These are phyloP conservation scores for Erebia ligea DNA, from an alignment of 2,888 invertebrate species.

Conservation along the genomic window DNA sequence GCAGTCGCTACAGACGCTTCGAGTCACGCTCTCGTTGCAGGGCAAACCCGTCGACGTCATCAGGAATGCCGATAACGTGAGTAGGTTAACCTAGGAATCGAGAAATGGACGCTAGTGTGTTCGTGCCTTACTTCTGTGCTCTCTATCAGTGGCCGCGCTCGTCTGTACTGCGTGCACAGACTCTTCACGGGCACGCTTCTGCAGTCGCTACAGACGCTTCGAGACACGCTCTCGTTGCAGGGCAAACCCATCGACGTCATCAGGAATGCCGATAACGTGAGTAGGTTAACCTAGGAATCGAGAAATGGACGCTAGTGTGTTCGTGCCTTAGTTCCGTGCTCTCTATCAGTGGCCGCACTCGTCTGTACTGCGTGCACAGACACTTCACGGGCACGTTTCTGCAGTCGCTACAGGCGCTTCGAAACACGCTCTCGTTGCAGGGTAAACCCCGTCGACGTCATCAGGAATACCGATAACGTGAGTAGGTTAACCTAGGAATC, in stretches of 20 bases:
- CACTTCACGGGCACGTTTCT: conserved; percentile 53
- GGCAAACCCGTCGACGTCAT: conserved; percentile 68
- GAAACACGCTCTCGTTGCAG: conserved; percentile 65
- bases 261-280: conserved; percentile 61
- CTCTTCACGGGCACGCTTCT: conserved; percentile 53
- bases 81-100: conserved; percentile 41
- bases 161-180: conserved; percentile 61
- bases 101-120: conserved; percentile 59
- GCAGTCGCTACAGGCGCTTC: conserved; percentile 53
- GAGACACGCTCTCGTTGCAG: conserved; percentile 65
- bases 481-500: conserved; percentile 34
- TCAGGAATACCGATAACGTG: conserved; percentile 64
- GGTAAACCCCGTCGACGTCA: conserved; percentile 66
- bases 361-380: conserved; percentile 61
- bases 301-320: conserved; percentile 60
- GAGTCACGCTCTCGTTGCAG: conserved; percentile 65
- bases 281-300: conserved; percentile 38
- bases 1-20: conserved; percentile 53
- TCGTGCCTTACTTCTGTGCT: conserved; percentile 59
- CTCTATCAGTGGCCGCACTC: conserved; percentile 54
- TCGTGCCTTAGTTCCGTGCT: conserved; percentile 59
- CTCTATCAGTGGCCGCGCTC: conserved; percentile 54
- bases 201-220: conserved; percentile 53
- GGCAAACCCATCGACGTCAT: conserved; percentile 68
- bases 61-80: conserved; percentile 61